Conservation (phyloP, 2,888 invertebrate genomes). For the Tridacna gigas region DNA sequence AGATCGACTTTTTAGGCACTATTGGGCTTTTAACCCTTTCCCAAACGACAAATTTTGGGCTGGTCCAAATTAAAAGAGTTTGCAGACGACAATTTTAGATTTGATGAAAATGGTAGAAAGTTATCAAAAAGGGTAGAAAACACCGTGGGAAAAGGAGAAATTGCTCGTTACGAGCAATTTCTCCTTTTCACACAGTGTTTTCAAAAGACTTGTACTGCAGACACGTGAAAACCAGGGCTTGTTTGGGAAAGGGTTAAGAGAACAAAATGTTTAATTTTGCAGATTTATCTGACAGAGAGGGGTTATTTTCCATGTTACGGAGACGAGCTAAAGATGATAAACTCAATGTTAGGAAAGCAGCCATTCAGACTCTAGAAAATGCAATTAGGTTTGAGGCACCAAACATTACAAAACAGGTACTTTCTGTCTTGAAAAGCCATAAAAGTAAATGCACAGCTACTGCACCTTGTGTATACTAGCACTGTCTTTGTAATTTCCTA, state of each 20-base stretch:
- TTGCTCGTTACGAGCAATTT: too few relatives aligned
- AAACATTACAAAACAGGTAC: conserved; percentile 70
- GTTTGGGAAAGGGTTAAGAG: background rate
- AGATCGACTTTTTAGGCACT: too few relatives aligned
- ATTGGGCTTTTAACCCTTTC: too few relatives aligned
- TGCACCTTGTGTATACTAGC: background rate
- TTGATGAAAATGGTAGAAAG: background rate
- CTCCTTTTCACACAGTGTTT: background rate
- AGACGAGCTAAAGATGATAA: conserved; percentile 86
- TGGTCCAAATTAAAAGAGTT: background rate
- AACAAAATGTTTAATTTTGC: background rate
- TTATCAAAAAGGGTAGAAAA: background rate
- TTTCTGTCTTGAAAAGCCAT: too few relatives aligned
- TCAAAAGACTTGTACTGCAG: background rate
- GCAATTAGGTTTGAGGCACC: conserved; percentile 82
- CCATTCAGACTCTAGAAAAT: conserved; percentile 85
- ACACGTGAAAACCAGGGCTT: background rate
- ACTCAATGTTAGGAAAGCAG: conserved; percentile 87
- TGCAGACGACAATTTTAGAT: background rate
- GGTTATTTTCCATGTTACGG: conserved; percentile 84
- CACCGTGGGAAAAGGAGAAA: background rate
- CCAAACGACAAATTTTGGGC: too few relatives aligned
- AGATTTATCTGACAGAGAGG: conserved; percentile 80
- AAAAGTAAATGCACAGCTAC: too few relatives aligned
- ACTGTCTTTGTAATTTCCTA: background rate